These are phyloP conservation scores for Furcula furcula DNA, from an alignment of 2,888 invertebrate genomes.

Conservation along the genomic window DNA sequence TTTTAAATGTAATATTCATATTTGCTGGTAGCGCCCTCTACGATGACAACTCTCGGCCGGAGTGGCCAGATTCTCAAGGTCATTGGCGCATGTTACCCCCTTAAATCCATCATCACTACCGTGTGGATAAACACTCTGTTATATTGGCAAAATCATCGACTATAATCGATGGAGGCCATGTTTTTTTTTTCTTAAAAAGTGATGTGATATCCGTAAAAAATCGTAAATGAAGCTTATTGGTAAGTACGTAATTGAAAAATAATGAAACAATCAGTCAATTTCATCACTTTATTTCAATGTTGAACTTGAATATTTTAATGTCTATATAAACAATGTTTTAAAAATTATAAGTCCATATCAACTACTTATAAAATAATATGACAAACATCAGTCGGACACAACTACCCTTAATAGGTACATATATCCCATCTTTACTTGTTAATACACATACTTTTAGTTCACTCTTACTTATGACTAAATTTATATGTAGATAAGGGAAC, in stretches of 20 bases:
- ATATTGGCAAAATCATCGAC: no score
- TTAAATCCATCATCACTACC: no score
- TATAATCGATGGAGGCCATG: no score
- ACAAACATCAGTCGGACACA: slow-evolving; percentile 41
- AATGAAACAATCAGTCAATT: slow-evolving; percentile 48
- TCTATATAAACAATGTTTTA: slow-evolving; percentile 79
- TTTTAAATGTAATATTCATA: no score
- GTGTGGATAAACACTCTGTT: no score
- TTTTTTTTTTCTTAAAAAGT: no score
- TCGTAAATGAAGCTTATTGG: no score
- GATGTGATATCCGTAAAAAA: no score
- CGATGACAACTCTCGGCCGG: no score
- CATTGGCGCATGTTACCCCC: no score
- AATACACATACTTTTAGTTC: slow-evolving; percentile 32
- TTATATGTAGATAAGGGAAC: neutral
- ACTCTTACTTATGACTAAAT: slow-evolving; percentile 1
- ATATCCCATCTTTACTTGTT: slow-evolving; percentile 29
- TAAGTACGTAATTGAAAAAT: slow-evolving; percentile 20
- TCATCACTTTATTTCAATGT: slow-evolving; percentile 76
- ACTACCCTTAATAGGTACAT: slow-evolving; percentile 26
- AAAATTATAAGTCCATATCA: slow-evolving; percentile 43
- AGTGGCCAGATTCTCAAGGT: no score
- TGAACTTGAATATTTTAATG: slow-evolving; percentile 75
- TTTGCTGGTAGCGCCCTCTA: no score
- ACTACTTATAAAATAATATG: slow-evolving; percentile 36